These are phyloP conservation scores for Sericinus montela DNA, from an alignment of 2,888 invertebrate species.

Conservation along the genomic window DNA sequence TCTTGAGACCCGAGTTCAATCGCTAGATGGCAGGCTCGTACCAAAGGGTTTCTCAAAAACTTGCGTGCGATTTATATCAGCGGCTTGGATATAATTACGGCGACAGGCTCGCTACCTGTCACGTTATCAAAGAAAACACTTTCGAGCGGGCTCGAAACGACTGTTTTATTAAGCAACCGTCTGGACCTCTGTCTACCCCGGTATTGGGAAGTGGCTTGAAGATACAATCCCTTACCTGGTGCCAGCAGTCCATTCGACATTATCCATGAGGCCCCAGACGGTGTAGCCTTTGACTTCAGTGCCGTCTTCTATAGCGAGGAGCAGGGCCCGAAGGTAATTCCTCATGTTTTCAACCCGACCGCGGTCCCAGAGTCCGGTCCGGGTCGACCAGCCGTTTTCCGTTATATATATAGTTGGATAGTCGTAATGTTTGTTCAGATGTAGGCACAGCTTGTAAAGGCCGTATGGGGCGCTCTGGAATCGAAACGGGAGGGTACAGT, in stretches of 20 bases:
- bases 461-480: constrained; percentile 60
- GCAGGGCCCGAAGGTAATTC: constrained; percentile 60
- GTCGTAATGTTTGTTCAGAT: constrained; percentile 47
- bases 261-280: constrained; percentile 83
- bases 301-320: constrained; percentile 71
- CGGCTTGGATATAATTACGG: too few species aligned
- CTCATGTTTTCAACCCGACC: constrained; percentile 55
- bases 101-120: too few species aligned
- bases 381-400: constrained; percentile 81
- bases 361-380: constrained; percentile 56
- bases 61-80: too few species aligned
- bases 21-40: too few species aligned
- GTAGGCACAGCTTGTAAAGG: constrained; percentile 49
- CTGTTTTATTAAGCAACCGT: too few species aligned
- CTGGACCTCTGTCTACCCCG: too few species aligned
- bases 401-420: constrained; percentile 36
- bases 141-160: too few species aligned
- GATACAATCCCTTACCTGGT: constrained; percentile 58
- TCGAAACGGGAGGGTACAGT: neutral
- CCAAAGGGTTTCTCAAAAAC: too few species aligned
- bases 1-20: too few species aligned
- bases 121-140: too few species aligned
- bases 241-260: constrained; percentile 82
- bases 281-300: constrained; percentile 75
- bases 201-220: too few species aligned